A percentile compares a stretch with the other conserved stretches of the same genome.
Evolutionary conservation across 1,140 invertebrate species (phyloP).

Genomic region (Drosophila repletoides): DNA sequence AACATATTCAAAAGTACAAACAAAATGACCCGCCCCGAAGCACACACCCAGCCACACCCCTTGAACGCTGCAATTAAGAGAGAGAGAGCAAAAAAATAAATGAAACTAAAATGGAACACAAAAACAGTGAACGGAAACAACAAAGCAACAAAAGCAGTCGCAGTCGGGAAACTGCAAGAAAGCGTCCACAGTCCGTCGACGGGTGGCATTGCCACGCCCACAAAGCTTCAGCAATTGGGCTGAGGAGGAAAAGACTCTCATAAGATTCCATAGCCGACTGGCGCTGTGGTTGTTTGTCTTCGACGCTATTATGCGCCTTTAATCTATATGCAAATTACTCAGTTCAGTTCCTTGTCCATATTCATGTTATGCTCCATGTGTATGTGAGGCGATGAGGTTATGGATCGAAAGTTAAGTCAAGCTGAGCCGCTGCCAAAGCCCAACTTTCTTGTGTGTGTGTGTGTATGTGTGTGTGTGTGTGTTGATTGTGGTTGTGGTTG

Average conservation of each 20-base stretch:
- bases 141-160: not conserved
- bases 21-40: not conserved
- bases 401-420: conserved; percentile 19
- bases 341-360: not conserved
- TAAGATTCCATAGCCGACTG: conserved; percentile 23
- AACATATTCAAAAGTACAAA: conserved; percentile 40
- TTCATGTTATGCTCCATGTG: conserved; percentile 15
- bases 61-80: not conserved
- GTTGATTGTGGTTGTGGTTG: not conserved
- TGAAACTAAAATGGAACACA: conserved; percentile 11
- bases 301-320: conserved; percentile 36
- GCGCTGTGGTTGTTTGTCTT: conserved; percentile 39
- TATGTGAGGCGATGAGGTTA: not conserved
- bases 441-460: conserved; percentile 16
- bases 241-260: not conserved
- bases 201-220: conserved; percentile 12
- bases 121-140: conserved; percentile 19
- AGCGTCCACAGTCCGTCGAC: not conserved
- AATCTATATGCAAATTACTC: conserved; percentile 59
- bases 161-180: conserved; percentile 7
- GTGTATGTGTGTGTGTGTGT: no score
- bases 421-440: conserved; percentile 23
- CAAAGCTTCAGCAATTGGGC: conserved; percentile 3
- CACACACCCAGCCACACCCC: conserved; percentile 3
- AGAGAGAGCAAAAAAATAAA: conserved; percentile 1